Evolutionary conservation across 2,113 vertebrate genomes (phyloP).

Genomic region (Chaetura pelagica): DNA sequence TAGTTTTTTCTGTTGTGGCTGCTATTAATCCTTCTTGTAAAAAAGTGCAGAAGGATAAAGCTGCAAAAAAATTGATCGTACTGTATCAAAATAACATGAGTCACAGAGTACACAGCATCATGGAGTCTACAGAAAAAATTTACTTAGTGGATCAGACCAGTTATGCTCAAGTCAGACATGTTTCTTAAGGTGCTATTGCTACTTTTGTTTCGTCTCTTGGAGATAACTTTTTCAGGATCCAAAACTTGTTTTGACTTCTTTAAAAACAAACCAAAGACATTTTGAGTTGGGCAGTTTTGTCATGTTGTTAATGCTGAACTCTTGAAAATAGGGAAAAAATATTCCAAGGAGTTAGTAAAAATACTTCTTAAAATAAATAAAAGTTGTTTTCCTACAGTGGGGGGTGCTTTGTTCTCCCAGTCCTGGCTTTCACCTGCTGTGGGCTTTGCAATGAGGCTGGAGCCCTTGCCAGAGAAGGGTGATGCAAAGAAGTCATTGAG

Average conservation of each 20-base stretch:
- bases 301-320: not conserved
- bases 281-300: not conserved
- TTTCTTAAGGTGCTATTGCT: not conserved
- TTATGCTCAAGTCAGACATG: not conserved
- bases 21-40: slow-evolving; percentile 59
- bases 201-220: not conserved
- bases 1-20: slow-evolving; percentile 61
- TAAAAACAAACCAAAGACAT: not conserved
- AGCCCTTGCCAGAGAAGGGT: too few species aligned
- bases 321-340: not conserved
- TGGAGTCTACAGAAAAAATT: not conserved
- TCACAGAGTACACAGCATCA: not conserved
- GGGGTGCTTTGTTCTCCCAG: too few species aligned
- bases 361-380: not conserved
- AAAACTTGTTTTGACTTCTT: not conserved
- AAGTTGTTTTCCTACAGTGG: too few species aligned
- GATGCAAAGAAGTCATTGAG: too few species aligned
- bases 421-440: too few species aligned
- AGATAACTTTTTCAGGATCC: not conserved
- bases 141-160: not conserved
- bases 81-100: not conserved
- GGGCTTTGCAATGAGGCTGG: too few species aligned
- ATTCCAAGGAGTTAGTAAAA: not conserved
- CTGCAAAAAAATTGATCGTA: not conserved
- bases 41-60: slow-evolving; percentile 7